Conservation (phyloP, 2,888 invertebrate genomes). For the Tetheella fluctuosa region DNA sequence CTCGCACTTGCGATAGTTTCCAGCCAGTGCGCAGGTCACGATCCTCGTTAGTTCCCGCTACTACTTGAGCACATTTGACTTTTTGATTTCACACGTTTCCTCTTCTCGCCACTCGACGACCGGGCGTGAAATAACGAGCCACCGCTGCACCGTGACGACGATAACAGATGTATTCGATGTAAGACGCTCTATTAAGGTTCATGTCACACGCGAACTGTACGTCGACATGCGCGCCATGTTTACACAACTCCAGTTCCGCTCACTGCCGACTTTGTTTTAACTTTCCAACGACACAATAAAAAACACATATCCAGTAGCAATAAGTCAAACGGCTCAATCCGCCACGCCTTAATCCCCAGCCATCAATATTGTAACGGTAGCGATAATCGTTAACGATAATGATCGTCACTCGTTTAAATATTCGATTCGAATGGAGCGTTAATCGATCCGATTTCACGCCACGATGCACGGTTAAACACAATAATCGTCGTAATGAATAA, state of each 20-base stretch:
- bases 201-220: conserved; percentile 16
- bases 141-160: conserved; percentile 35
- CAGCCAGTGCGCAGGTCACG: conserved; percentile 29
- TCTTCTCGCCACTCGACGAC: conserved; percentile 14
- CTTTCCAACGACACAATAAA: conserved; percentile 25
- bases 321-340: conserved; percentile 63
- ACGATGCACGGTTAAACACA: conserved; percentile 61
- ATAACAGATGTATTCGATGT: conserved; percentile 32
- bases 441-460: conserved; percentile 75
- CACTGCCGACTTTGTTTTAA: conserved; percentile 12
- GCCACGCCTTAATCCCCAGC: conserved; percentile 54
- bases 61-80: conserved; percentile 33
- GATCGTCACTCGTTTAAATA: conserved; percentile 53
- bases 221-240: conserved; percentile 11
- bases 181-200: conserved; percentile 11
- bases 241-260: conserved; percentile 10
- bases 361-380: conserved; percentile 47
- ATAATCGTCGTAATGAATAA: conserved; percentile 73
- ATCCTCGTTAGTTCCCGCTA: conserved; percentile 37
- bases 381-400: conserved; percentile 56
- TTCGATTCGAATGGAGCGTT: conserved; percentile 59
- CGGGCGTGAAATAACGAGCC: conserved; percentile 46
- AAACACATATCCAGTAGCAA: conserved; percentile 52
- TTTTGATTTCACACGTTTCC: conserved; percentile 30
- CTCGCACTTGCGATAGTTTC: conserved; percentile 12